Evolutionary conservation across 92 coral and sea anemone species (phyloP), one percentile per base, ranked within the genome.

Genomic region (Porites evermanni): DNA sequence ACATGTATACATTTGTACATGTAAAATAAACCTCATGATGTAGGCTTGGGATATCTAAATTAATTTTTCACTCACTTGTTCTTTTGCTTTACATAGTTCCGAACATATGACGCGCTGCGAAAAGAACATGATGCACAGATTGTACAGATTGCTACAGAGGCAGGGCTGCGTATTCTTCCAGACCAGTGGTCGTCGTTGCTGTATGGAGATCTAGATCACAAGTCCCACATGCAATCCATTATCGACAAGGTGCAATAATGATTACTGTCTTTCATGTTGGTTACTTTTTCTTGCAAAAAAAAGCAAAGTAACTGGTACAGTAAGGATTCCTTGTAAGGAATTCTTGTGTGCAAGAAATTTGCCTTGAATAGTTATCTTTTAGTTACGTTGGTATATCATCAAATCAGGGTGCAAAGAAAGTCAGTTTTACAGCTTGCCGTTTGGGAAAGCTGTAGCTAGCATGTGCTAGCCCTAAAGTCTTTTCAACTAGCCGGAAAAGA

Each of bases 91-190:
- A 38, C 2, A 38, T 38, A 94, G 98, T 94, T 92, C 82, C 98
- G 98, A 29, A 94, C 98, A 8, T 93, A 92, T 60, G 96, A 94
- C 70, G 95, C 98, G 32, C 88, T 94, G 56, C 71, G 98, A 64
- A 94, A 93, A 79, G 98, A 94, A 67, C 98, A 94, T 58, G 98
- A 94, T 86, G 98, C 96, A 44, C 98, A 94, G 80, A 94, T 94
- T 75, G 98, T 94, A 26, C 98, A 92, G 64, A 94, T 94, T 65
- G 98, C 98, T 56, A 94, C 91, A 81, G 98, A 94, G 75, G 98
- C 98, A 82, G 98, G 98, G 11, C 91, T 94, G 73, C 91, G 98
- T 69, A 94, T 94, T 44, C 93, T 95, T 24, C 98, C 98, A 16
- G 98, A 94, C 70, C 98, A 94, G 93, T 94, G 98, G 98, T 94